Evolutionary conservation across 2,113 vertebrate species (phyloP), one percentile per base, ranked within the genome.

Genomic region (Podiceps cristatus): DNA sequence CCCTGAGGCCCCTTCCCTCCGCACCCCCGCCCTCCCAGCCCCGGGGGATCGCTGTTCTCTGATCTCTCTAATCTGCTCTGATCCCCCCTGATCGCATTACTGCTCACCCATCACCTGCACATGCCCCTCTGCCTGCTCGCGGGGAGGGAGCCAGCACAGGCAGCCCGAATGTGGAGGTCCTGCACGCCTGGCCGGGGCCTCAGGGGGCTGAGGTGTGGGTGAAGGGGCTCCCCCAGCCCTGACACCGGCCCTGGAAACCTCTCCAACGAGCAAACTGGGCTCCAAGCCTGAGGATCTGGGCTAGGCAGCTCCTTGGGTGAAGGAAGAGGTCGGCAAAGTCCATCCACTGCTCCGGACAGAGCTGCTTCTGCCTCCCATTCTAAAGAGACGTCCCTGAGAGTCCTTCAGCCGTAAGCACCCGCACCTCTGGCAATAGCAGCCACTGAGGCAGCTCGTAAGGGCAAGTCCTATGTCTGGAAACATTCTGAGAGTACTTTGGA

Each of bases 321-420:
- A 86, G 5, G 72, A 89, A 33, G 82, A 95, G 18, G 37, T 67
- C 5, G 74, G 93, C 2, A 96, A 76, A 17, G 87, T 98, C 47
- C 88, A 55, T 3, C 58, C 45, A 2, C 94, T 97, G 81, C 96
- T 96, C 82, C 96, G 96, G 97, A 58, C 23, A 93, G 95, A 22
- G 97, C 93, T 13, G 53, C 96, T 7, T 50, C 92, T 15, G 87
- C 83, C 17, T 74, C n/a, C 25, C 60, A 4, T 24, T 60, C 90
- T 52, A 94, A 96, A 64, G 96, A 91, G 72, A 55, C 9, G 6
- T 81, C 90, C 2, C 9, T 88, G 42, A 59, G 37, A 37, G 77
- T 86, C 37, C 9, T 95, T 76, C 96, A 95, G 50, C 88, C 86
- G 7, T 7, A 9, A 13, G 35, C 35, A 11, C 8, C 75, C 6